Evolutionary conservation across 2,888 invertebrate species (phyloP).

Genomic region (Tetragnatha montana): DNA sequence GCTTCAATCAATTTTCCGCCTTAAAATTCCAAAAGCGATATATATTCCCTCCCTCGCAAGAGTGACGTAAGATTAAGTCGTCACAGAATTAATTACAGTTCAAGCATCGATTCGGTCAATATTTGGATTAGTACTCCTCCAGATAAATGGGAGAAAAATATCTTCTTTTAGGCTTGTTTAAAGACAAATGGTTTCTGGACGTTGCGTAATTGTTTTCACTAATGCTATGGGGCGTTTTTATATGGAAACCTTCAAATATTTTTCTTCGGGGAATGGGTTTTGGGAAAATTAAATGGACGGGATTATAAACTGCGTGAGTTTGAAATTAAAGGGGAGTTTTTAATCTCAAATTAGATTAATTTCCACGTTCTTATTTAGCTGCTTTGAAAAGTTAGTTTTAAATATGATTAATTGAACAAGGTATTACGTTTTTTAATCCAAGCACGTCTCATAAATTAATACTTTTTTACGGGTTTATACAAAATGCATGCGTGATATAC

Average conservation of each 20-base stretch:
- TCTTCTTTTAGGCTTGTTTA: neutral
- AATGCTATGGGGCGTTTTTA: neutral
- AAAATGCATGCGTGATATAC: no score
- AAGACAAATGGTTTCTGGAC: neutral
- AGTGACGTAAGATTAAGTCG: neutral
- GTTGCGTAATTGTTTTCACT: neutral
- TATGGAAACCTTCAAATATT: neutral
- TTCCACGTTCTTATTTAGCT: no score
- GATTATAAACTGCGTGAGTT: no score
- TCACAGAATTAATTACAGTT: conserved; percentile 8
- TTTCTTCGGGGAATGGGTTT: neutral
- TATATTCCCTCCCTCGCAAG: neutral
- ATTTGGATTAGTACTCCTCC: neutral
- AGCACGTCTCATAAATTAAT: no score
- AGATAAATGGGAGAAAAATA: neutral
- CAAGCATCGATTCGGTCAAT: neutral
- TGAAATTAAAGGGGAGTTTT: no score
- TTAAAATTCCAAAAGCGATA: conserved; percentile 17
- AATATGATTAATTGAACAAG: no score
- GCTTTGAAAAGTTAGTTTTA: no score
- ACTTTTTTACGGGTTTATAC: no score
- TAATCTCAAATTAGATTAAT: no score
- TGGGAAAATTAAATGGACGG: no score
- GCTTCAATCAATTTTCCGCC: neutral
- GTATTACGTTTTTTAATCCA: no score